Base-by-base conservation (phyloP, 2,113 vertebrate species). In the Excalfactoria chinensis region DNA sequence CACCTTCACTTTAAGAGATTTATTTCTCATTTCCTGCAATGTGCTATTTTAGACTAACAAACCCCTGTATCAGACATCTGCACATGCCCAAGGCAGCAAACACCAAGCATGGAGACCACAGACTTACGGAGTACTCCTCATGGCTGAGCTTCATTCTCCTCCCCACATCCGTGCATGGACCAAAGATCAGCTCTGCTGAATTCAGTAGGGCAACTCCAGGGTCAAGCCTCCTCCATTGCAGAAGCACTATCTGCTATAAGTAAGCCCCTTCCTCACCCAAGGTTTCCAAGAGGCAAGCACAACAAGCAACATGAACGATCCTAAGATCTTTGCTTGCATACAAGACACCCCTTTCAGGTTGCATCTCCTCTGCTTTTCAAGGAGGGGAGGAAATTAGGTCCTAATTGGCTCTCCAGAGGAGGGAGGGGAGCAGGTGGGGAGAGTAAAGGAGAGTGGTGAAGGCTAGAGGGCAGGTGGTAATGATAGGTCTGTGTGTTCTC, bases 11-110 rank as follows among this genome's bases (percentile, higher is more conserved):
- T 90, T 63, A 9, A 90, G 71, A 86, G 73, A 86, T 93, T 84
- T 75, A 56, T 66, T 93, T 93, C 80, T 84, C 80, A 72, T 92
- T 90, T 96, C 92, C 90, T 88, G 77, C n/a, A 90, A 55, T 10
- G 14, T 22, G 17, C 56, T 72, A 8, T 9, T 89, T 82, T 25
- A 87, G 70, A 12, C 67, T 73, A 49, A 19, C 74, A 82, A 78
- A 89, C 74, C 67, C 55, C 64, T n/a, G 81, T 59, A 53, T 60
- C 86, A 83, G 77, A 55, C 78, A 70, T 44, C 25, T 34, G 44
- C n/a, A 8, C 6, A 23, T 2, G 51, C 53, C 43, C 84, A 40
- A 26, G 0, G 3, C 75, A 82, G 59, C 63, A 62, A 66, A 30
- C 51, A 46, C 30, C 40, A 56, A 19, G n/a, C 37, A 22, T 4